Base-by-base conservation (phyloP, 2,888 invertebrate genomes). In the Drosophila trichaetosa region DNA sequence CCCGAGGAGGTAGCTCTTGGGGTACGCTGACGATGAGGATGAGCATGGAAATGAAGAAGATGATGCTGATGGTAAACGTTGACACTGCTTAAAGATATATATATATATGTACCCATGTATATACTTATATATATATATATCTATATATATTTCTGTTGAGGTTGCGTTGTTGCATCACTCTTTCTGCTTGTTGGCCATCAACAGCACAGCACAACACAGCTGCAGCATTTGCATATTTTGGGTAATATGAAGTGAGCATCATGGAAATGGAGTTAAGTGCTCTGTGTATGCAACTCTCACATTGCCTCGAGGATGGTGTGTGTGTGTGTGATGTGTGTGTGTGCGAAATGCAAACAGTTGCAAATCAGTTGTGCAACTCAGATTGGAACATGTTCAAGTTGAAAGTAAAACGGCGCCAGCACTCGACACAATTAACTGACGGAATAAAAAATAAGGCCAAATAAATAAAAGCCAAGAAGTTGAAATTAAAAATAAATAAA, bases 131-230 rank as follows among this genome's bases (percentile, higher is more conserved):
- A 58, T 11, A 13, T 18, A 24, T 0, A 16, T 58, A 21, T 31
- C 33, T 2, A 18, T 34, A 4, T 48, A 40, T 46, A 69, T 80
- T 87, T 87, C 49, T 78, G 82, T 88, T 88, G 82, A 83, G 81
- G 53, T 80, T 74, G 66, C 70, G 31, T 63, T 63, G 69, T 84
- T 88, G 86, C 85, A 76, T 75, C 88, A 88, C 67, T 57, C 38
- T n/a, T 69, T 69, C 52, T 48, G 68, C 49, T 60, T 63, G 62
- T 38, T 74, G 70, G 68, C 69, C 79, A 76, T 65, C 73, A 49
- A 54, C 60, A 64, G 66, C 52, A 62, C 11, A 64, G 74, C 63
- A 63, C 69, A 59, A 61, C 63, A 59, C 59, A 46, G 52, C 31
- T 71, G 76, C 66, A 56, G 70, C 74, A 70, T 78, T 67, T 71